Base-by-base conservation (phyloP, 1,140 invertebrate species). In the Nomia melanderi region DNA sequence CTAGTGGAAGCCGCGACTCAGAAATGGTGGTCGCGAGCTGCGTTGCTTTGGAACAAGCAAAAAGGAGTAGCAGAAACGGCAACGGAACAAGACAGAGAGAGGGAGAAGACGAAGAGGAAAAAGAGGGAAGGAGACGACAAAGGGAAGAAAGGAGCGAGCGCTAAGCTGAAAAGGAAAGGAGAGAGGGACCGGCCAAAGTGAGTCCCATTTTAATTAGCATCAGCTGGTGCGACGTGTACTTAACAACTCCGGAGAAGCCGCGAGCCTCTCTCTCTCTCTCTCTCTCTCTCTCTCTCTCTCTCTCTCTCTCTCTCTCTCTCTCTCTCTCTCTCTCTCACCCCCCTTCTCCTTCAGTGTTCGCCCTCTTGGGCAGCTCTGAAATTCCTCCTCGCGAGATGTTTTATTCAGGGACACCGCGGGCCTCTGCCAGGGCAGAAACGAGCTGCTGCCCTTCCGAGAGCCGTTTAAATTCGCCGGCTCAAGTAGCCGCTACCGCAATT, bases 161-260 rank as follows among this genome's bases (percentile, higher is more conserved):
- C n/a, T n/a, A n/a, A n/a, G n/a, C n/a, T n/a, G n/a, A n/a, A n/a
- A n/a, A n/a, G n/a, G n/a, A 77, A 73, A 29, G 47, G 64, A 70
- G 71, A 50, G 65, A 82, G 79, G 81, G 77, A 78, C 81, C 83
- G 82, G 79, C 79, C 86, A 83, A 89, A 90, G 84, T 88, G 88
- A 90, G 88, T 85, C 88, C 90, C 87, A 88, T 92, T 92, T 92
- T 91, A 92, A 92, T 92, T 92, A 92, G 90, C 88, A 91, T 91
- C 89, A 92, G 88, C 86, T 91, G 89, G 88, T 89, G 89, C 90
- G 90, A 90, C 90, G 91, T 90, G 89, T 89, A 92, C 88, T 91
- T 90, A 91, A 91, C 91, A 88, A 91, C 89, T 90, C 84, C 79
- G 70, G 29, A 54, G 33, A 31, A 62, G 86, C 79, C 77, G 83